These are phyloP conservation scores for Ridgeia piscesae DNA, from an alignment of 1,140 invertebrate genomes.

Conservation along the genomic window DNA sequence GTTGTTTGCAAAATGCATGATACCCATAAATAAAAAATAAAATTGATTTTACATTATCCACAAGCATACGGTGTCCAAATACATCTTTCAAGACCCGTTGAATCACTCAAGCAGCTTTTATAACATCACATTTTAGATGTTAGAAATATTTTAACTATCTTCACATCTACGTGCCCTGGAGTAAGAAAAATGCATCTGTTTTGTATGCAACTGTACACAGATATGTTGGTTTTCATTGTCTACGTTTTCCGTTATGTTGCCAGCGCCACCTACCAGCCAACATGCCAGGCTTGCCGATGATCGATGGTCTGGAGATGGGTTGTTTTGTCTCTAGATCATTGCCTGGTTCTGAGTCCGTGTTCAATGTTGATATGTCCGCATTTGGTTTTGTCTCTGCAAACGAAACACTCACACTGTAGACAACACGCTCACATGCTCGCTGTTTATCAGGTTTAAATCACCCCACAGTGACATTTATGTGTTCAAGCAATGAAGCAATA, in stretches of 20 bases:
- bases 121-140: too few relatives aligned
- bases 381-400: not conserved
- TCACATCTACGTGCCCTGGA: too few relatives aligned
- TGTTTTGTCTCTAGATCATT: not conserved
- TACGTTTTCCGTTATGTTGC: not conserved
- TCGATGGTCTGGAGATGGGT: slow-evolving; percentile 63
- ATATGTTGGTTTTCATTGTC: not conserved
- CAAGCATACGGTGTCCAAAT: too few relatives aligned
- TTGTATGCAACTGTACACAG: not conserved
- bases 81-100: too few relatives aligned
- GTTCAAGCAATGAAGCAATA: not conserved
- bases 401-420: not conserved
- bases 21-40: too few relatives aligned
- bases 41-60: too few relatives aligned
- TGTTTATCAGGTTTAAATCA: not conserved
- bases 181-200: not conserved
- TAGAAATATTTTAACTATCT: too few relatives aligned
- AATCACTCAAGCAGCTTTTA: too few relatives aligned
- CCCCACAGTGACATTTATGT: not conserved
- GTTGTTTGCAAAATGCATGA: too few relatives aligned
- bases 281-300: slow-evolving; percentile 92
- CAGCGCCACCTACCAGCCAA: slow-evolving; percentile 73
- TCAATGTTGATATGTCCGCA: not conserved
- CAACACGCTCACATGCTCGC: not conserved
- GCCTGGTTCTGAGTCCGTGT: not conserved